Conservation (phyloP, 2,888 invertebrate genomes). For the Netelia virgata region DNA sequence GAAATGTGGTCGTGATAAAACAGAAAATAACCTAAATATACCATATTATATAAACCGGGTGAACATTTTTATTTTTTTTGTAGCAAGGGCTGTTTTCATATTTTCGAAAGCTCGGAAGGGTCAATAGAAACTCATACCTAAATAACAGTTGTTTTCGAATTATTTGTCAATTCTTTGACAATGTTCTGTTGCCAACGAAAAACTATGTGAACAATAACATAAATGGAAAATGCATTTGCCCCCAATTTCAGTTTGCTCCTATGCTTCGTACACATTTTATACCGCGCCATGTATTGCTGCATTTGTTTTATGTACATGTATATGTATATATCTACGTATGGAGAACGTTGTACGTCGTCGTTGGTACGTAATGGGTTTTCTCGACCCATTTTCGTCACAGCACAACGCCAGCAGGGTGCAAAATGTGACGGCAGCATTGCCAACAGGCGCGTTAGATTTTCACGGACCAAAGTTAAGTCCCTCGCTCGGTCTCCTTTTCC, state of each 20-base stretch:
- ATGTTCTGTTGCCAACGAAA: too few relatives aligned
- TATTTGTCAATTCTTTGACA: too few relatives aligned
- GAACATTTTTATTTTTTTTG: neutral
- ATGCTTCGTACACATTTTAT: neutral
- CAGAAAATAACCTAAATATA: neutral
- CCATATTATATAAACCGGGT: neutral
- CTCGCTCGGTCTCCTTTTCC: conserved; percentile 10
- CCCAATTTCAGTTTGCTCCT: neutral
- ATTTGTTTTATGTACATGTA: neutral
- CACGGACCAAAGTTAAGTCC: conserved; percentile 41
- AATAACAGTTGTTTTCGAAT: too few relatives aligned
- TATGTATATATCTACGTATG: conserved; percentile 1
- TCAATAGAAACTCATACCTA: too few relatives aligned
- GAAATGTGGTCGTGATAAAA: conserved; percentile 11
- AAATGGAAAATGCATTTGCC: conserved; percentile 1
- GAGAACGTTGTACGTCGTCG: conserved; percentile 29
- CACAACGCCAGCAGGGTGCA: conserved; percentile 29
- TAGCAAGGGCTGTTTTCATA: too few relatives aligned
- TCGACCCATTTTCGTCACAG: conserved; percentile 61
- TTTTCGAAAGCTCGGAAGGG: too few relatives aligned
- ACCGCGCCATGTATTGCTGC: neutral
- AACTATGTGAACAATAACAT: neutral
- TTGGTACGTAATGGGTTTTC: conserved; percentile 60
- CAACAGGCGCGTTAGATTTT: conserved; percentile 47
- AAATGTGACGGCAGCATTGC: conserved; percentile 53